Evolutionary conservation across 2,888 invertebrate genomes (phyloP).

Genomic region (Masnerella sp.): DNA sequence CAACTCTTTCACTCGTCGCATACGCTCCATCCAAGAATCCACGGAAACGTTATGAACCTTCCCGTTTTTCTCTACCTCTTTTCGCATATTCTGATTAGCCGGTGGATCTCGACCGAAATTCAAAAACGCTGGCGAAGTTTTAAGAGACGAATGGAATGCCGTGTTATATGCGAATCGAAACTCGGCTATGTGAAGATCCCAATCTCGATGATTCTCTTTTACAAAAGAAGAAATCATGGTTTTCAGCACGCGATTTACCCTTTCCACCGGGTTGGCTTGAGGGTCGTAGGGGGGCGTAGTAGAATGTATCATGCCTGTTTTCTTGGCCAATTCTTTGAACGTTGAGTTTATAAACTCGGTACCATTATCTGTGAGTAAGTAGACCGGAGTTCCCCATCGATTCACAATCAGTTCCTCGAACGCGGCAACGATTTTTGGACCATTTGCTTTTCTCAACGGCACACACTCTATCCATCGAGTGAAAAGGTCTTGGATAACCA

Average conservation of each 20-base stretch:
- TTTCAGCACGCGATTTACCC: not conserved
- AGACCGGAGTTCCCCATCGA: conserved; percentile 54
- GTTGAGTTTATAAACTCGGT: conserved; percentile 55
- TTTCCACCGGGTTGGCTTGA: conserved; percentile 3
- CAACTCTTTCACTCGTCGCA: not conserved
- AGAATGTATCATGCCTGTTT: not conserved
- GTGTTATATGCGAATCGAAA: conserved; percentile 5
- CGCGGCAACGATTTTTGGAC: conserved; percentile 26
- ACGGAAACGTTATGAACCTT: no score
- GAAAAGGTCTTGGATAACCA: conserved; percentile 62
- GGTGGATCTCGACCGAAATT: conserved; percentile 1
- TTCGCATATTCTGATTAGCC: not conserved
- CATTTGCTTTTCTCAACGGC: conserved; percentile 57
- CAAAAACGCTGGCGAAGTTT: not conserved
- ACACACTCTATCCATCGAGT: conserved; percentile 26
- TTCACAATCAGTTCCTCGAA: conserved; percentile 56
- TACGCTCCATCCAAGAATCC: not conserved
- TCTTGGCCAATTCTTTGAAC: not conserved
- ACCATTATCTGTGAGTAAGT: conserved; percentile 63
- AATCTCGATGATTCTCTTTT: not conserved
- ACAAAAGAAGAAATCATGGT: not conserved
- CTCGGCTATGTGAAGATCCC: conserved; percentile 1
- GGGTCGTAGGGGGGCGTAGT: not conserved
- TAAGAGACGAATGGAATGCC: not conserved
- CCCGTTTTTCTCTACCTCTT: not conserved